Base-by-base conservation (phyloP, 2,113 vertebrate genomes). In the Chaetodon auriga region DNA sequence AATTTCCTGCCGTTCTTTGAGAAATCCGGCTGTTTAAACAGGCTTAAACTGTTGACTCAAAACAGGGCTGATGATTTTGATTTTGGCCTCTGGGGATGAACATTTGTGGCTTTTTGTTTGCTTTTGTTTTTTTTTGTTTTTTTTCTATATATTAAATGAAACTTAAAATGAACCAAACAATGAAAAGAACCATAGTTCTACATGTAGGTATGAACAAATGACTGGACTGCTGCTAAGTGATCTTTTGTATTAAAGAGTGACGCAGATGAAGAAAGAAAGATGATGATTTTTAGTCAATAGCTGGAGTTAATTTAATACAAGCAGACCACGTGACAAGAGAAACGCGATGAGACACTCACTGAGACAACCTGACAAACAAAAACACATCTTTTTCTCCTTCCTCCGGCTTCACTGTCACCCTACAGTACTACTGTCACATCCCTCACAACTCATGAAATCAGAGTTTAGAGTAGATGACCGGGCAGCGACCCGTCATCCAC, bases 371-470 rank as follows among this genome's bases (percentile, higher is more conserved):
- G 14, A 55, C 15, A 38, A 41, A 64, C 36, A 61, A 18, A 18
- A 10, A 53, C 7, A 12, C n/a, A 14, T 66, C 11, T 45, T 14
- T 58, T 54, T 83, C 18, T 54, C 5, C 13, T 13, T 38, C 64
- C 12, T 66, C 60, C 11, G 66, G 30, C n/a, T 73, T 38, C 16
- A 43, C 21, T 63, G 38, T 53, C 21, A 54, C 18, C 23, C 48
- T 30, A 12, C 61, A 51, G 35, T 60, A 30, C 23, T 46, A 10
- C 36, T 1, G 12, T 80, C 48, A 75, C 18, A 81, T 15, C 36
- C 25, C 7, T 49, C 71, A 36, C 15, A 23, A 62, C 64, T 72
- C 73, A 63, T 61, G 19, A 68, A 82, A 61, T 77, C 83, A 45
- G 71, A 79, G 68, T 55, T 66, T 68, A 21, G 9, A 23, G 65